phyloP scores from a whole-genome alignment of 2,113 vertebrate genomes.

The Mastomys natalensis region DNA sequence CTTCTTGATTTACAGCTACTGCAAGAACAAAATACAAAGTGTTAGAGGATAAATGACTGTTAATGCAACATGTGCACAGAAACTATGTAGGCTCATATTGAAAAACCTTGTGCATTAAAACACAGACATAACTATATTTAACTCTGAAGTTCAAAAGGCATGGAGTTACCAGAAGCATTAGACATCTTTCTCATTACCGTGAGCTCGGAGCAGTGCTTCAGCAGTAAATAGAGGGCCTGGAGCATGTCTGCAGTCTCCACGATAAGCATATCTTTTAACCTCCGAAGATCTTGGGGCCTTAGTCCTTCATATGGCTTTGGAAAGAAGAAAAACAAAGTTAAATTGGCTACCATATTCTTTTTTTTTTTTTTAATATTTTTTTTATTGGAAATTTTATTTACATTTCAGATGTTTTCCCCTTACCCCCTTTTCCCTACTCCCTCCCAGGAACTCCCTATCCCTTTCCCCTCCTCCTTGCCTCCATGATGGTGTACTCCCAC shows the following conservation, averaged over 20 bases:
- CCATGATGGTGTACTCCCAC: no score
- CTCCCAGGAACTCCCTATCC: no score
- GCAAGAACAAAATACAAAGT: conserved; percentile 11
- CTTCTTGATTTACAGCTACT: conserved; percentile 18
- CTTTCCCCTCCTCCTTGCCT: no score
- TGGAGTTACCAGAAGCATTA: not conserved
- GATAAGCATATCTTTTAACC: conserved; percentile 98
- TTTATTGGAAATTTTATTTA: no score
- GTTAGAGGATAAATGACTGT: not conserved
- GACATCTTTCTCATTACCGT: conserved; percentile 89
- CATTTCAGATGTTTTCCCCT: no score
- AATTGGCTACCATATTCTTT: not conserved
- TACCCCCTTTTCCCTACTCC: no score
- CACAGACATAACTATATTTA: conserved; percentile 3
- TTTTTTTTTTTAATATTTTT: no score
- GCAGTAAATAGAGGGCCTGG: conserved; percentile 97
- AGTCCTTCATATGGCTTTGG: conserved; percentile 95
- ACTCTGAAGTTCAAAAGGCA: conserved; percentile 52
- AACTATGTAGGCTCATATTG: conserved; percentile 10
- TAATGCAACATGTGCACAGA: conserved; percentile 4
- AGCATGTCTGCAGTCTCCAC: conserved; percentile 99
- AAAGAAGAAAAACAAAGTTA: conserved; percentile 75
- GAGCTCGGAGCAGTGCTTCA: conserved; percentile 97
- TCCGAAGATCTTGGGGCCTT: conserved; percentile 95
- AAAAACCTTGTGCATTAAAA: conserved; percentile 22